Conservation (phyloP, 2,113 vertebrate species). For the Physeter macrocephalus region DNA sequence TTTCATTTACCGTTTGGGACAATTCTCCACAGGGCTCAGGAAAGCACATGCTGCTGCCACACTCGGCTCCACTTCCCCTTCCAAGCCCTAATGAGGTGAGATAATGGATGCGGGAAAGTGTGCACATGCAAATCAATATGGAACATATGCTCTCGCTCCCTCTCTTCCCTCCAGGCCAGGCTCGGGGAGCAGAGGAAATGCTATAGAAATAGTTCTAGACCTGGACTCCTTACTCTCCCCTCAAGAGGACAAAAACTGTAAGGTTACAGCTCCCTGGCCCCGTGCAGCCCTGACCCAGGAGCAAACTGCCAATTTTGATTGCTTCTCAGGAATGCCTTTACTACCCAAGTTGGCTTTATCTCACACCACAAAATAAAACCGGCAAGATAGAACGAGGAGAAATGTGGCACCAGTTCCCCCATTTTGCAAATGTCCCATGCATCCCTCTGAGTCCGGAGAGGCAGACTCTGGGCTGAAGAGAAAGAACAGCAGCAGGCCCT, state of each 20-base stretch:
- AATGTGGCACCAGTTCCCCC: background rate
- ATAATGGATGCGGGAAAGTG: constrained; percentile 63
- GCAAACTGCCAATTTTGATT: background rate
- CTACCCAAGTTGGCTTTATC: background rate
- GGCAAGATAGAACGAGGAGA: background rate
- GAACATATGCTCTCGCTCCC: constrained; percentile 62
- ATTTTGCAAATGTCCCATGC: background rate
- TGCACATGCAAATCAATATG: constrained; percentile 50
- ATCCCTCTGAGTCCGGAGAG: background rate
- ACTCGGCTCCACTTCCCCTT: constrained; percentile 50
- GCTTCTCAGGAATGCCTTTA: background rate
- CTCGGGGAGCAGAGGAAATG: background rate
- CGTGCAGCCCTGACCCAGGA: background rate
- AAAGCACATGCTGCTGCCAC: constrained; percentile 23
- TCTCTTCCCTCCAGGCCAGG: background rate
- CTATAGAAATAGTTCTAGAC: background rate
- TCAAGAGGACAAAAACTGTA: background rate
- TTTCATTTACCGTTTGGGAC: constrained; percentile 67
- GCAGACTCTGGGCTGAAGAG: background rate
- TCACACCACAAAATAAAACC: background rate
- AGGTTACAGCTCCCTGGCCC: background rate
- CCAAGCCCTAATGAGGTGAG: constrained; percentile 68
- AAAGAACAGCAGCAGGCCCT: background rate
- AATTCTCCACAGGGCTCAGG: constrained; percentile 61
- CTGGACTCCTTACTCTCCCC: background rate